Evolutionary conservation across 2,888 invertebrate species (phyloP).

Genomic region (Diabrotica balteata): DNA sequence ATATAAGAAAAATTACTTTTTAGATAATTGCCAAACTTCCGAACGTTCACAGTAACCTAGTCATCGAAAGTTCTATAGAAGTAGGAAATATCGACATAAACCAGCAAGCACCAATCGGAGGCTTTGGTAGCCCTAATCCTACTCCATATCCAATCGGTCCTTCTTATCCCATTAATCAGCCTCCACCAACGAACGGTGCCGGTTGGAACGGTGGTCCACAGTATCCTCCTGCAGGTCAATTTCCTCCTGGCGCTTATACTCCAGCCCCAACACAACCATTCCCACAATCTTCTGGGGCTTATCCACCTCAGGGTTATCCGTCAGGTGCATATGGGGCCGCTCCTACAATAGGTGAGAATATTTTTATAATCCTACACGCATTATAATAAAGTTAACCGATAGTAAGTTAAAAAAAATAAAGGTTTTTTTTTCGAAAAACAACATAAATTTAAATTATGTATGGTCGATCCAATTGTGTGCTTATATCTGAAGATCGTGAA

Average conservation of each 20-base stretch:
- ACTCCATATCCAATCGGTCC: slow-evolving; percentile 1
- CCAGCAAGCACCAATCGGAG: slow-evolving; percentile 17
- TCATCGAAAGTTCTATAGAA: slow-evolving; percentile 39
- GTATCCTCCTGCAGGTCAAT: background rate
- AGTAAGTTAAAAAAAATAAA: too few relatives aligned
- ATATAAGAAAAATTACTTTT: background rate
- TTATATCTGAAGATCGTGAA: too few relatives aligned
- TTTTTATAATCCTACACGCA: too few relatives aligned
- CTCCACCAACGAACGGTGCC: slow-evolving; percentile 2
- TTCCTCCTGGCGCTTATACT: slow-evolving; percentile 7
- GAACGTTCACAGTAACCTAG: slow-evolving; percentile 41
- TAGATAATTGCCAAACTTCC: slow-evolving; percentile 43
- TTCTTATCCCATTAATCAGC: background rate
- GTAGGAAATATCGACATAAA: slow-evolving; percentile 45
- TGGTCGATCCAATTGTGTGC: too few relatives aligned
- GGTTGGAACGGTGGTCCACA: slow-evolving; percentile 1
- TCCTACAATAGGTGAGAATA: too few relatives aligned
- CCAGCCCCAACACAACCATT: slow-evolving; percentile 1
- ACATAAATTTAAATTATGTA: too few relatives aligned
- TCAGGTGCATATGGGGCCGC: background rate
- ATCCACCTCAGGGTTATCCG: slow-evolving; percentile 13
- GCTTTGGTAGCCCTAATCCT: slow-evolving; percentile 1
- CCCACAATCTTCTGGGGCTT: slow-evolving; percentile 1
- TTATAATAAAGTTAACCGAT: too few relatives aligned
- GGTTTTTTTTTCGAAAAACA: too few relatives aligned